phyloP scores from a whole-genome alignment of 2,888 invertebrate species.

The Nomada lathburiana region DNA sequence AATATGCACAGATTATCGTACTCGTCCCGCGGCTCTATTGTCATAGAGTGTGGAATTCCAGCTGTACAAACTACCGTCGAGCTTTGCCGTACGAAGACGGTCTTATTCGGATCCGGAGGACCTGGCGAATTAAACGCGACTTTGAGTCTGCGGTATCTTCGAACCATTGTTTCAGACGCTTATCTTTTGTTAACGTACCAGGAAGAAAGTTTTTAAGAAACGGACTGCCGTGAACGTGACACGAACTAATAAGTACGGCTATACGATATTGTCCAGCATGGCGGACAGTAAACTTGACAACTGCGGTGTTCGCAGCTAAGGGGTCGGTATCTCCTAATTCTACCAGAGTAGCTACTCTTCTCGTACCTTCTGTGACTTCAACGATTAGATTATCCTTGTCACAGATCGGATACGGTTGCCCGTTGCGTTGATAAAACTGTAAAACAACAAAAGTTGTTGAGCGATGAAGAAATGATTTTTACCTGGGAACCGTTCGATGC shows the following conservation, averaged over 20 bases:
- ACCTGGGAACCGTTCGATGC: background rate
- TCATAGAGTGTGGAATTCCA: slow-evolving; percentile 90
- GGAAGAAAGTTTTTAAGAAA: slow-evolving; percentile 93
- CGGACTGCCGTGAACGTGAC: slow-evolving; percentile 94
- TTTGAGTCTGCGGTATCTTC: background rate
- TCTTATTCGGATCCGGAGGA: slow-evolving; percentile 92
- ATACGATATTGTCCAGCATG: slow-evolving; percentile 95
- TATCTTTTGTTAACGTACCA: slow-evolving; percentile 80
- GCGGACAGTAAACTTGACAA: slow-evolving; percentile 96
- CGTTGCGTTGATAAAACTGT: slow-evolving; percentile 96
- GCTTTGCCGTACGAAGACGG: slow-evolving; percentile 92
- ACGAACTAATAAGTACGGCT: slow-evolving; percentile 92
- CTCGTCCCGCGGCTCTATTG: slow-evolving; percentile 96
- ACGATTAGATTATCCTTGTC: slow-evolving; percentile 96
- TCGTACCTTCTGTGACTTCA: slow-evolving; percentile 93
- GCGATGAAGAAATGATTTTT: background rate
- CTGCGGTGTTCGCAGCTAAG: slow-evolving; percentile 93
- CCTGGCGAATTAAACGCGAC: slow-evolving; percentile 84
- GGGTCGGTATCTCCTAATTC: slow-evolving; percentile 95
- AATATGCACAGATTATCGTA: slow-evolving; percentile 94
- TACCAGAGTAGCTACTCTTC: slow-evolving; percentile 93
- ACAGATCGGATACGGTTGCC: slow-evolving; percentile 97
- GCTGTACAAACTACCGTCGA: slow-evolving; percentile 94
- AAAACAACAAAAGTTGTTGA: background rate
- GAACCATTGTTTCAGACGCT: too few species aligned